Percentiles rank a stretch among this genome's conserved stretches.
phyloP scores from a whole-genome alignment of 2,797 vertebrate genomes.

The Clarias pachynema region DNA sequence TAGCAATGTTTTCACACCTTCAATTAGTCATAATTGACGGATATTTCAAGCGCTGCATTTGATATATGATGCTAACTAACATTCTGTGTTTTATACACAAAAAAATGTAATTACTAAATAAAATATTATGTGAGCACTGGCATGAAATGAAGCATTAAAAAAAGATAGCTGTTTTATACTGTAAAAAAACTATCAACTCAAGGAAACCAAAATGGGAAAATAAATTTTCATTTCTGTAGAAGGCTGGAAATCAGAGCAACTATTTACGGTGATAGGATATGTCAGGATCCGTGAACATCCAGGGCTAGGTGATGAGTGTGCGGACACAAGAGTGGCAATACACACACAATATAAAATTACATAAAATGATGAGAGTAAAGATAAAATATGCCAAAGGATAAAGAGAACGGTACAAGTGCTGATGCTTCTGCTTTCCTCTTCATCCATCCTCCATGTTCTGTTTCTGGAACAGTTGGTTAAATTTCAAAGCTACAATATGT shows the following conservation, averaged over 20 bases:
- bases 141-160: slow-evolving; percentile 13
- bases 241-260: slow-evolving; percentile 11
- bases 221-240: slow-evolving; percentile 16
- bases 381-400: not conserved
- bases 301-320: not conserved
- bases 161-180: slow-evolving; percentile 18
- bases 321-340: not conserved
- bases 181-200: not conserved
- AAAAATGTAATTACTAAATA: slow-evolving; percentile 17
- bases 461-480: slow-evolving; percentile 23
- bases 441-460: not conserved
- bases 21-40: not conserved
- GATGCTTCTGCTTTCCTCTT: not conserved
- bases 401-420: not conserved
- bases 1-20: slow-evolving; percentile 15
- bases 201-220: not conserved
- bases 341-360: slow-evolving; percentile 5
- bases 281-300: slow-evolving; percentile 23
- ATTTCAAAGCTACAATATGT: slow-evolving; percentile 21
- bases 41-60: not conserved
- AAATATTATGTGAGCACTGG: slow-evolving; percentile 10
- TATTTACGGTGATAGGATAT: not conserved
- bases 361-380: slow-evolving; percentile 9
- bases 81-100: slow-evolving; percentile 6
- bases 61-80: slow-evolving; percentile 21